Conservation (phyloP, 2,888 invertebrate species). For the Mystacides longicornis region DNA sequence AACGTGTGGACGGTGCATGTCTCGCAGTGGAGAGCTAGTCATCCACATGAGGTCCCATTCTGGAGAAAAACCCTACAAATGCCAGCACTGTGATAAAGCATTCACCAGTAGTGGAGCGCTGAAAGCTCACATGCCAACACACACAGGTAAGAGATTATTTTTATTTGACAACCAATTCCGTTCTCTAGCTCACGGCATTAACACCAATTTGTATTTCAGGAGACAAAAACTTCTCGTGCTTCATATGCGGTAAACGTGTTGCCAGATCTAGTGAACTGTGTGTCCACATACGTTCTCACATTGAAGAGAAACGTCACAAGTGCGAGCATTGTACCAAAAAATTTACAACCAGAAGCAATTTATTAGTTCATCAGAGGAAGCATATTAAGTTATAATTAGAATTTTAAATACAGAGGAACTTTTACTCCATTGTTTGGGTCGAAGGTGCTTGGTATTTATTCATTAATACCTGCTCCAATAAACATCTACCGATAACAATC, state of each 20-base stretch:
- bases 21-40: constrained; percentile 17
- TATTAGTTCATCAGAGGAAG: constrained; percentile 36
- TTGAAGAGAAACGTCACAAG: constrained; percentile 39
- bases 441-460: too few species aligned
- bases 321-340: constrained; percentile 38
- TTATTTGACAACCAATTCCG: neutral
- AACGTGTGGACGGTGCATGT: constrained; percentile 20
- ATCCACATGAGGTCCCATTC: constrained; percentile 21
- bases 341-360: constrained; percentile 31
- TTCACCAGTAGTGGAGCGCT: constrained; percentile 18
- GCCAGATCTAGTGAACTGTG: constrained; percentile 18
- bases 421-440: too few species aligned
- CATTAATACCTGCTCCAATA: too few species aligned
- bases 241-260: constrained; percentile 20
- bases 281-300: constrained; percentile 31
- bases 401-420: too few species aligned
- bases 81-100: constrained; percentile 13
- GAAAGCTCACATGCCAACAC: constrained; percentile 15
- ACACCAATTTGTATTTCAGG: constrained; percentile 7
- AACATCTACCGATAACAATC: too few species aligned
- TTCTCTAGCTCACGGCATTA: neutral
- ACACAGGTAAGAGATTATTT: constrained; percentile 17
- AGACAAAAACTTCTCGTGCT: constrained; percentile 20
- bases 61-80: constrained; percentile 19
- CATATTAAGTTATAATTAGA: too few species aligned